phyloP scores from a whole-genome alignment of 2,113 vertebrate species.

The Tapirus terrestris region DNA sequence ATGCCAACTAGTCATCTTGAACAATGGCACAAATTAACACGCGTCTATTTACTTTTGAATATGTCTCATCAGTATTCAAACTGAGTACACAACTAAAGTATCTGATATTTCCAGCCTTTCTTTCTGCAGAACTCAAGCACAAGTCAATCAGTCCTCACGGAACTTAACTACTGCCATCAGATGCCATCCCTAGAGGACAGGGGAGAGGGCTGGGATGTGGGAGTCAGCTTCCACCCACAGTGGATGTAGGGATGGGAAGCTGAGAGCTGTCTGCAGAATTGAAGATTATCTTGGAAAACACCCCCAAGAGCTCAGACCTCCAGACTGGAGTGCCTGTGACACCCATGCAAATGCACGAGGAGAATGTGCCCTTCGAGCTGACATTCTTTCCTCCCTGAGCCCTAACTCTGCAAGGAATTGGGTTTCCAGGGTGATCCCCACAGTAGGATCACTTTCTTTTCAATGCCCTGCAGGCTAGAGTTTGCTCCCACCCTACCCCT shows the following conservation, averaged over 20 bases:
- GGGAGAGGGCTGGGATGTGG: not conserved
- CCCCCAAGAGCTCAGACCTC: not conserved
- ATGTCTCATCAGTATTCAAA: conserved; percentile 27
- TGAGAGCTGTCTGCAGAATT: not conserved
- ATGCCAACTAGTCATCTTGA: conserved; percentile 38
- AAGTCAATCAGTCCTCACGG: not conserved
- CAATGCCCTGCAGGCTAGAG: not conserved
- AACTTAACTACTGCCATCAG: not conserved
- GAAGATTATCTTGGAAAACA: not conserved
- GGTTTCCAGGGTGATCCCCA: not conserved
- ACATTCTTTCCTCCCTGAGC: not conserved
- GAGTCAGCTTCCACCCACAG: not conserved
- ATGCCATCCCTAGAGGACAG: fast-evolving
- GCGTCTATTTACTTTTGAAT: conserved; percentile 49
- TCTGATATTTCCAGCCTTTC: not conserved
- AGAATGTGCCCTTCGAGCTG: not conserved
- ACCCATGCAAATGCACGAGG: not conserved
- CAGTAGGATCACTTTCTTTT: not conserved
- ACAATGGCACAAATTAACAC: conserved; percentile 61
- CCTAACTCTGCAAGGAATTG: not conserved
- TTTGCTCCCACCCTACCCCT: not conserved
- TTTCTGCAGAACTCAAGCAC: conserved; percentile 1
- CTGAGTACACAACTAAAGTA: not conserved
- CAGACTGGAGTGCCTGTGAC: not conserved
- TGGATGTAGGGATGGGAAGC: no score